Evolutionary conservation across 1,140 invertebrate genomes (phyloP), one percentile per base, ranked within the genome.

Genomic region (Magallana ariakensis): DNA sequence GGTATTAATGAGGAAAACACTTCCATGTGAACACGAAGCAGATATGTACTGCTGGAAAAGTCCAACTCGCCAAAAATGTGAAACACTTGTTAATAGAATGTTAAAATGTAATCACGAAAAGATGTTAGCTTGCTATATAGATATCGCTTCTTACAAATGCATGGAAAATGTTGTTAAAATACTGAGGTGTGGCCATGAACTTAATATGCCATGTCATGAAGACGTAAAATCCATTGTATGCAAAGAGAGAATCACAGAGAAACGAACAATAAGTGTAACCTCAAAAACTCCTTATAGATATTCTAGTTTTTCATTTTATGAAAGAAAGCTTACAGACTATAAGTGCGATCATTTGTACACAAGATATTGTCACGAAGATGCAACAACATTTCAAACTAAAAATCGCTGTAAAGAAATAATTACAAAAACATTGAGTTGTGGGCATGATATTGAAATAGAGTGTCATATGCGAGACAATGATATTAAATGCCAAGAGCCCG

Each of bases 171-270:
- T 75, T 86, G 57, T 46, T 16, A 90, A 90, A 83, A 56, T 19
- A 33, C 57, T 90, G 19, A 60, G 75, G 11, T 91, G 90, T 87
- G 90, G 87, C 10, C 89, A 91, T 86, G 6, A 22, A 8, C 90
- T 89, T 84, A 81, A 10, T 11, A 89, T 89, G 26, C 87, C 80
- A 6, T 91, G 90, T 88, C 82, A 82, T 22, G 11, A 80, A 91
- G 97, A 96, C 91, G 92, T 89, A 13, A 95, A 96, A 90, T 96
- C 96, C 16, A 94, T 96, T 15, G 92, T 97, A 75, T 96, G 97
- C 93, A 16, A 86, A 19, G 66, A 89, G n/a, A 95, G 94, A 46
- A 46, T 46, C 88, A 19, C 53, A 1, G 19, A 91, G 60, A 89
- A 86, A 70, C 94, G 93, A 54, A 89, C 16, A 75, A 87, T 57